These are phyloP conservation scores for Pseudococcus jackbeardsleyi DNA, from an alignment of 2,888 invertebrate genomes.

Conservation along the genomic window DNA sequence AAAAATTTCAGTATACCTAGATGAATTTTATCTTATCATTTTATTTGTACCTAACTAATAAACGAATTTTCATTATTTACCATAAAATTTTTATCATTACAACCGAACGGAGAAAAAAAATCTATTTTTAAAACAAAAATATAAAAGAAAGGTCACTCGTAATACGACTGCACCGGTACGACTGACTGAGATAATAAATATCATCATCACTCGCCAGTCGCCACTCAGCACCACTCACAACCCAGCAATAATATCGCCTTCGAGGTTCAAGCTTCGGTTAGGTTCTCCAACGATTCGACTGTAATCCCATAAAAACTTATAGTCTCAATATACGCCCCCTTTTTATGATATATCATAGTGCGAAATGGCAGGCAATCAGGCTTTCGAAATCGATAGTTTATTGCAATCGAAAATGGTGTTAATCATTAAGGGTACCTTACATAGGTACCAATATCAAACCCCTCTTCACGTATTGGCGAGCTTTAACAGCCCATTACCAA, in stretches of 20 bases:
- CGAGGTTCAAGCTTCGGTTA: background rate
- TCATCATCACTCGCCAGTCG: background rate
- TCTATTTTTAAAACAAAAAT: background rate
- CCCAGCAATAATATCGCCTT: background rate
- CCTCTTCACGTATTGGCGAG: background rate
- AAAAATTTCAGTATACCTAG: background rate
- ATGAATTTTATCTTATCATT: constrained; percentile 34
- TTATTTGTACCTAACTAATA: background rate
- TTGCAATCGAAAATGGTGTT: constrained; percentile 21
- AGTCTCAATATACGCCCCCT: constrained; percentile 6
- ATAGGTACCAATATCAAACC: background rate
- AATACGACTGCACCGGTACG: background rate
- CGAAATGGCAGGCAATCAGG: constrained; percentile 21
- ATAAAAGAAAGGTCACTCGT: constrained; percentile 5
- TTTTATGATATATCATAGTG: constrained; percentile 28
- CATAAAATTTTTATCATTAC: background rate
- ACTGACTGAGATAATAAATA: constrained; percentile 17
- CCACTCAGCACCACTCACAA: background rate
- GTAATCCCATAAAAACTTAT: constrained; percentile 10
- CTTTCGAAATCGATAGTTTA: constrained; percentile 25
- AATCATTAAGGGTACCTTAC: background rate
- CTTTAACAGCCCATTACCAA: constrained; percentile 31
- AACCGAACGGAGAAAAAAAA: background rate
- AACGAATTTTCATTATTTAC: constrained; percentile 19
- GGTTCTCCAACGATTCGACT: background rate